Evolutionary conservation across 2,888 invertebrate genomes (phyloP).

Genomic region (Taenaris catops): DNA sequence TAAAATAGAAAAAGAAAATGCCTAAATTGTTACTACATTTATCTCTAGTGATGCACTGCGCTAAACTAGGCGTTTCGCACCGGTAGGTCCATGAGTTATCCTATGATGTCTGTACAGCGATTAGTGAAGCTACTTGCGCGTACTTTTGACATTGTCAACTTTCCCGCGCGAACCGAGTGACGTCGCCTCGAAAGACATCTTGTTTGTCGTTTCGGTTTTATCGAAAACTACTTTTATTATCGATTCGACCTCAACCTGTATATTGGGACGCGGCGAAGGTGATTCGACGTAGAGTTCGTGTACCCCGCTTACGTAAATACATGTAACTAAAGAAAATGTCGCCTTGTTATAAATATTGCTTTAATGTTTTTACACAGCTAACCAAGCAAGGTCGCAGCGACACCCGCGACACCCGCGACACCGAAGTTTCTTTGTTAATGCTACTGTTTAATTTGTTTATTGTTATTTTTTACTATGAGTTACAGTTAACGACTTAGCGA

Average conservation of each 20-base stretch:
- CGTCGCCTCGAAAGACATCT: constrained; percentile 37
- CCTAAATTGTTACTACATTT: background rate
- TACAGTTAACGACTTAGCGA: constrained; percentile 5
- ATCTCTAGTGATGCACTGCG: constrained; percentile 2
- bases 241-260: constrained; percentile 64
- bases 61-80: background rate
- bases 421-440: constrained; percentile 12
- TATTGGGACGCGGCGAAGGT: constrained; percentile 70
- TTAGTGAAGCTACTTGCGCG: constrained; percentile 2
- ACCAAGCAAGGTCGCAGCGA: constrained; percentile 22
- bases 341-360: constrained; percentile 24
- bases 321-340: constrained; percentile 55
- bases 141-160: constrained; percentile 31
- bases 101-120: constrained; percentile 1
- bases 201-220: constrained; percentile 57
- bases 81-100: constrained; percentile 3
- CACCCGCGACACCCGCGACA: constrained; percentile 11
- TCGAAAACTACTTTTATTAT: constrained; percentile 64
- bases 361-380: constrained; percentile 21
- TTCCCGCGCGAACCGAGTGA: constrained; percentile 33
- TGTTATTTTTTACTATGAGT: constrained; percentile 17
- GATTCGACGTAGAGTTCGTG: constrained; percentile 56
- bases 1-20: no score
- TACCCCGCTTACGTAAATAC: constrained; percentile 67
- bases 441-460: constrained; percentile 3